Evolutionary conservation across 2,888 invertebrate genomes (phyloP), one percentile per base, ranked within the genome.

Genomic region (Elgonia sp.): DNA sequence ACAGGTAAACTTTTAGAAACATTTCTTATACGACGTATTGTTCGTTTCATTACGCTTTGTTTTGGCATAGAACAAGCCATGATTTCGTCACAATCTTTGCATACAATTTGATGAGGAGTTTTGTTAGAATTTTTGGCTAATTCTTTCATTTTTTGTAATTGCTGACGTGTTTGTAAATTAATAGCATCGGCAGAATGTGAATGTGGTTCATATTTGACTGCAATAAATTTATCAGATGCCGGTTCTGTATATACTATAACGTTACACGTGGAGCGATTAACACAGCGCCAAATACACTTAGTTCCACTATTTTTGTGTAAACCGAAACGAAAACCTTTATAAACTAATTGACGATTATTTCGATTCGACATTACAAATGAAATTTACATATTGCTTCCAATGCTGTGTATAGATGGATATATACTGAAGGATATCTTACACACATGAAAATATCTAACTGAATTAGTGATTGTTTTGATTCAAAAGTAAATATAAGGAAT

Each of bases 301-400:
- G 16, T n/a, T n/a, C 7, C n/a, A 16, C 16, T 53, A n/a, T 53
- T 53, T 53, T 14, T n/a, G n/a, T 53, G 53, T n/a, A 53, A 53
- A 53, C 53, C n/a, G n/a, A 53, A 53, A 53, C 53, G 18, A 72
- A 55, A 50, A 29, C 20, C 42, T 37, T 42, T 18, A 18, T 42
- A 67, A 37, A 67, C 37, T 57, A 57, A 57, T 57, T 57, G 29
- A 6, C 14, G 37, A 5, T 9, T 7, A 42, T 42, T 40, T 67
- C 37, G 40, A 42, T 63, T 42, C 9, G 42, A 67, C 42, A 42
- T 42, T 20, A 67, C n/a, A 67, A 67, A 67, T 18, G 67, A 67
- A 67, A 67, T 18, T 12, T 42, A 67, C 67, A 67, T 67, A 55
- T 55, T 55, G 55, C 29, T 29, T 29, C 29, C 29, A 29, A 29